A percentile compares a stretch with the other conserved stretches of the same genome.
phyloP scores from a whole-genome alignment of 1,140 invertebrate species.

The Aphaenogaster floridana region DNA sequence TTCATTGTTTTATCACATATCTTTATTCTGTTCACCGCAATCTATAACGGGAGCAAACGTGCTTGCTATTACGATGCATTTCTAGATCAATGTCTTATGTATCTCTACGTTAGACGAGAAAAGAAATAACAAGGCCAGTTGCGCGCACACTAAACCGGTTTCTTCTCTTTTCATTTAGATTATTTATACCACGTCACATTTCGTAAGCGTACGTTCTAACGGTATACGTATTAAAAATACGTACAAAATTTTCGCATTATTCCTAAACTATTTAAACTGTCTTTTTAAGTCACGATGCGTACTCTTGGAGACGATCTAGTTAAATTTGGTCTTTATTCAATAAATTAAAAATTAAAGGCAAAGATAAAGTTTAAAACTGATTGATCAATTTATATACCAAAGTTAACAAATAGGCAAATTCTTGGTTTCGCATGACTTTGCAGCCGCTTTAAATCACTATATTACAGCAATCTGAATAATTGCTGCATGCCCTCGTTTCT shows the following conservation, averaged over 20 bases:
- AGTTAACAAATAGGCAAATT: constrained; percentile 1
- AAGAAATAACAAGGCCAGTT: constrained; percentile 39
- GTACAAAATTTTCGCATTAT: not conserved
- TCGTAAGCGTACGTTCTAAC: not conserved
- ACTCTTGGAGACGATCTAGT: not conserved
- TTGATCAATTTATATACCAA: not conserved
- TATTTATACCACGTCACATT: constrained; percentile 2
- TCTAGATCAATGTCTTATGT: constrained; percentile 56
- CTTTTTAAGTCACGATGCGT: not conserved
- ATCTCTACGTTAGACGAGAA: not conserved
- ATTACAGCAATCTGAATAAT: constrained; percentile 29
- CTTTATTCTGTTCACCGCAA: constrained; percentile 17
- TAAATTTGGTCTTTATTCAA: not conserved
- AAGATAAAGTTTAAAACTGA: not conserved
- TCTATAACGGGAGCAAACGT: constrained; percentile 2
- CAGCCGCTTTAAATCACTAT: not conserved
- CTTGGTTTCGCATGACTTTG: constrained; percentile 39
- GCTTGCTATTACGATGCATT: constrained; percentile 27
- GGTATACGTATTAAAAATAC: not conserved
- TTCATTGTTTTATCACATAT: constrained; percentile 31
- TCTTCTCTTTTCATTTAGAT: constrained; percentile 50
- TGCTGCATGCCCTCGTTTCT: constrained; percentile 6
- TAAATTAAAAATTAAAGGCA: not conserved
- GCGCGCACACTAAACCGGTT: constrained; percentile 39
- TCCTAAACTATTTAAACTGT: not conserved